A percentile compares a stretch with the other conserved stretches of the same genome.
phyloP scores from a whole-genome alignment of 2,797 vertebrate species.

The Philypnodon macrostomus region DNA sequence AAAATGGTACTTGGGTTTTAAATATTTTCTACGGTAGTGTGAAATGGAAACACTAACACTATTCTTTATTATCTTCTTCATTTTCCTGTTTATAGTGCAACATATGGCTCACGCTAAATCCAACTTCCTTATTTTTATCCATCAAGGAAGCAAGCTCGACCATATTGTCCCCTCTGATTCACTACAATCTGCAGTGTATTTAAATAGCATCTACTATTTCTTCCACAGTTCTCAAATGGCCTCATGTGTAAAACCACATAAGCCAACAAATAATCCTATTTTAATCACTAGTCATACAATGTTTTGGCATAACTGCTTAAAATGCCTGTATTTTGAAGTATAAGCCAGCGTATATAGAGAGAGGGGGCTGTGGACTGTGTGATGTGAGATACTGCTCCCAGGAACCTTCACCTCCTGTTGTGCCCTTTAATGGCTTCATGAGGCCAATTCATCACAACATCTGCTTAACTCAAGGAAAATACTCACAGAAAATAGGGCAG shows the following conservation, averaged over 20 bases:
- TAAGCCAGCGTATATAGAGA: conserved; percentile 5
- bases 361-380: conserved; percentile 21
- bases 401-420: conserved; percentile 17
- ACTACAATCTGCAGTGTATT: background rate
- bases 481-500: background rate
- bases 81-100: too few species aligned
- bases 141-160: background rate
- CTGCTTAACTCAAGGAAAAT: conserved; percentile 15
- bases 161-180: background rate
- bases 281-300: conserved; percentile 2
- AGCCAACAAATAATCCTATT: conserved; percentile 8
- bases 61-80: too few species aligned
- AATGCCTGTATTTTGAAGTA: background rate
- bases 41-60: too few species aligned
- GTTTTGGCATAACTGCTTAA: conserved; percentile 7
- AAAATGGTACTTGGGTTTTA: too few species aligned
- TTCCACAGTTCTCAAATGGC: conserved; percentile 1
- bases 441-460: conserved; percentile 28
- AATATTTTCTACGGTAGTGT: too few species aligned
- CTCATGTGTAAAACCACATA: background rate
- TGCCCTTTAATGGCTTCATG: conserved; percentile 23
- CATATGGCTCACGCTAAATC: background rate
- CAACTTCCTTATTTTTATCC: background rate
- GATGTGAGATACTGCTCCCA: conserved; percentile 20
- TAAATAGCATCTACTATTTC: background rate